Conservation (phyloP, 2,113 vertebrate genomes). For the Protobothrops flavoviridis region DNA sequence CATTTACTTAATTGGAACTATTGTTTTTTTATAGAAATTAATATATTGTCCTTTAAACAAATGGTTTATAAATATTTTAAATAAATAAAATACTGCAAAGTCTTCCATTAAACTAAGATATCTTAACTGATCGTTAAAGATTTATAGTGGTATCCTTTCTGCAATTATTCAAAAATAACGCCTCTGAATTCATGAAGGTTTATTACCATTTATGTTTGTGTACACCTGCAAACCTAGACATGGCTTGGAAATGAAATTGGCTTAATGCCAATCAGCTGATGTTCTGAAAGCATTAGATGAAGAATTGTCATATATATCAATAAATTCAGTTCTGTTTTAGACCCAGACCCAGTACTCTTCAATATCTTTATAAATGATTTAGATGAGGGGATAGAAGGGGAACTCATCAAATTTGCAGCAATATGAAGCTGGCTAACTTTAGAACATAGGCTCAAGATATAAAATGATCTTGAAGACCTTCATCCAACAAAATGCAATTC, state of each 20-base stretch:
- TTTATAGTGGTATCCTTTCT: too few relatives aligned
- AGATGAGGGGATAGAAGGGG: background rate
- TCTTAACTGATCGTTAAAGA: background rate
- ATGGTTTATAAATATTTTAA: background rate
- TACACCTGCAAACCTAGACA: background rate
- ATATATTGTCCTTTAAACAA: background rate
- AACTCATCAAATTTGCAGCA: too few relatives aligned
- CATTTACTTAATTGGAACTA: background rate
- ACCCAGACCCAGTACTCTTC: background rate
- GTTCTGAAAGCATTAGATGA: background rate
- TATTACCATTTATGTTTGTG: background rate
- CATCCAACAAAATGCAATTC: background rate
- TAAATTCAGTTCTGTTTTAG: background rate
- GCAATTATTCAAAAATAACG: background rate
- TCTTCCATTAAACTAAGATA: background rate
- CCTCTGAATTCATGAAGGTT: background rate
- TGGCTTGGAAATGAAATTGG: background rate
- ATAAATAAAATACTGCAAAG: background rate
- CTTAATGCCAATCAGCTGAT: background rate
- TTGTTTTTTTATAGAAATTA: background rate
- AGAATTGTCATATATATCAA: background rate
- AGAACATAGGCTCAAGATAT: too few relatives aligned
- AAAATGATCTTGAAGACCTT: too few relatives aligned
- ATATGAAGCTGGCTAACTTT: too few relatives aligned
- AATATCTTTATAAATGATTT: background rate